Conservation (phyloP, 2,113 vertebrate genomes). For the Anguilla japonica region DNA sequence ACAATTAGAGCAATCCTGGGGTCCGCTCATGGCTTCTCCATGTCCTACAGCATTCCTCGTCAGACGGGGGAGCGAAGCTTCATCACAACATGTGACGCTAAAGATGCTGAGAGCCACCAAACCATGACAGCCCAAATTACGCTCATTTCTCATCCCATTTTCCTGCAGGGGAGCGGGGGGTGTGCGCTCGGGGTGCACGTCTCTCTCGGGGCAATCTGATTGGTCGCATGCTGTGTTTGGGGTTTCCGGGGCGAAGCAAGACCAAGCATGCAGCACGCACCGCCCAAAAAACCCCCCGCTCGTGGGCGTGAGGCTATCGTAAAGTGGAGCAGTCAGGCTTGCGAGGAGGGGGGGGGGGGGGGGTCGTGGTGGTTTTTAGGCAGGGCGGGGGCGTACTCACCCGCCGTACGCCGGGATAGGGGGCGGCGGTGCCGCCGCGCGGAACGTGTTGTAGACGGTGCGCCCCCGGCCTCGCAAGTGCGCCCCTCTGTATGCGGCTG, state of each 20-base stretch:
- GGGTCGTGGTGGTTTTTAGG: not conserved
- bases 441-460: conserved; percentile 92
- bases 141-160: conserved; percentile 72
- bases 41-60: conserved; percentile 63
- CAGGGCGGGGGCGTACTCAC: conserved; percentile 69
- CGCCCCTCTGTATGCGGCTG: conserved; percentile 89
- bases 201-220: conserved; percentile 50
- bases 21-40: conserved; percentile 38
- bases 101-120: conserved; percentile 71
- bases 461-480: conserved; percentile 90
- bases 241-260: conserved; percentile 47
- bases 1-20: conserved; percentile 53
- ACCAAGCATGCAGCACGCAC: conserved; percentile 56
- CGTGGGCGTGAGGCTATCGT: not conserved
- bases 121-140: conserved; percentile 78
- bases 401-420: conserved; percentile 93
- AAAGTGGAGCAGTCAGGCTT: not conserved
- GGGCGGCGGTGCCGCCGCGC: conserved; percentile 87
- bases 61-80: conserved; percentile 61
- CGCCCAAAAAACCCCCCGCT: conserved; percentile 33
- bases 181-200: conserved; percentile 67
- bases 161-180: not conserved
- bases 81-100: conserved; percentile 73
- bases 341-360: not conserved
- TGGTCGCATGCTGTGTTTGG: conserved; percentile 60